These are phyloP conservation scores for Hipposideros larvatus DNA, from an alignment of 2,797 vertebrate species.

Conservation along the genomic window DNA sequence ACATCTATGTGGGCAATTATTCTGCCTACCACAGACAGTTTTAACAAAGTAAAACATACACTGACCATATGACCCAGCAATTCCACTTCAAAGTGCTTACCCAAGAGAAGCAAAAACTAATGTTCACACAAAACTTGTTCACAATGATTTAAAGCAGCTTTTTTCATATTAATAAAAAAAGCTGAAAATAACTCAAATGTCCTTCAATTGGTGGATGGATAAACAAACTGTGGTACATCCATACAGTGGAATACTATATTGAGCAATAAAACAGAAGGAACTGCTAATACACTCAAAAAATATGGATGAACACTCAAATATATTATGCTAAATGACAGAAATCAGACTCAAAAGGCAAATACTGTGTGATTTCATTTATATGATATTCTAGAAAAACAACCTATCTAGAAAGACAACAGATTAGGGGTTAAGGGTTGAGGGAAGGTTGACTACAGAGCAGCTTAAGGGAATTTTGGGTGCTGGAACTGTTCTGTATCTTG, in stretches of 20 bases:
- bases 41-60: constrained; percentile 31
- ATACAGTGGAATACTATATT: neutral
- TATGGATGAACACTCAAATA: neutral
- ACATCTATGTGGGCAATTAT: neutral
- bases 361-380: neutral
- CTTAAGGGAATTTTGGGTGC: neutral
- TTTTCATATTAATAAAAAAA: constrained; percentile 33
- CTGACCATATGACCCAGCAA: neutral
- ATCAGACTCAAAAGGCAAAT: neutral
- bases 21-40: neutral
- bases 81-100: neutral
- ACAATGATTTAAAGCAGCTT: constrained; percentile 26
- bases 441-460: neutral
- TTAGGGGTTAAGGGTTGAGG: neutral
- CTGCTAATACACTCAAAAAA: neutral
- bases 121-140: constrained; percentile 42
- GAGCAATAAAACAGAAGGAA: constrained; percentile 44
- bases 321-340: constrained; percentile 34
- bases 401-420: neutral
- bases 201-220: constrained; percentile 15
- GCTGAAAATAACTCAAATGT: constrained; percentile 44
- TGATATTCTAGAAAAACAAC: constrained; percentile 38
- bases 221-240: neutral
- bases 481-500: neutral
- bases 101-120: neutral